phyloP scores from a whole-genome alignment of 2,797 vertebrate genomes.

The Macropodus opercularis region DNA sequence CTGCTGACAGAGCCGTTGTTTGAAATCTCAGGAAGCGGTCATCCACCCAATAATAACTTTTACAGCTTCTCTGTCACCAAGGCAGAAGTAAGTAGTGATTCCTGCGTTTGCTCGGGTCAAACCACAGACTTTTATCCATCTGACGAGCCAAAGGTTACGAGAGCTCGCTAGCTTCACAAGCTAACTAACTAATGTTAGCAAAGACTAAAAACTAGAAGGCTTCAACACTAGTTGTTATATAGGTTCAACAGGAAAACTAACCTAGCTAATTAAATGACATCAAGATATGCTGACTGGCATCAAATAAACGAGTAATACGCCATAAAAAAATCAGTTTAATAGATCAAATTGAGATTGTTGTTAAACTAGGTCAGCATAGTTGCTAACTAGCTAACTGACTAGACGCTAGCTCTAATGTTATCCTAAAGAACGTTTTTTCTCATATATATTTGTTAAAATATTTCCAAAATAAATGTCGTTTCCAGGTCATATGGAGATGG shows the following conservation, averaged over 20 bases:
- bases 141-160: background rate
- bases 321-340: no score
- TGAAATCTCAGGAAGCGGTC: conserved; percentile 75
- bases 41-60: conserved; percentile 79
- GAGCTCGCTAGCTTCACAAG: background rate
- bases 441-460: no score
- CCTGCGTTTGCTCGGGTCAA: background rate
- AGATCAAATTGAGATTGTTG: no score
- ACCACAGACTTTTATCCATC: no score
- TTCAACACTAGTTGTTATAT: background rate
- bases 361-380: no score
- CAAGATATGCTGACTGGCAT: no score
- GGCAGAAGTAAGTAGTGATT: conserved; percentile 73
- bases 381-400: no score
- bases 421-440: no score
- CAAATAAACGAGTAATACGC: no score
- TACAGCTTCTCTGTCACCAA: conserved; percentile 77
- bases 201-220: background rate
- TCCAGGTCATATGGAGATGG: conserved; percentile 81
- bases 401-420: no score
- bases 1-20: conserved; percentile 76
- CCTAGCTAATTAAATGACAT: no score
- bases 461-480: background rate
- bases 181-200: background rate
- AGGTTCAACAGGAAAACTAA: no score